Conservation (phyloP, 2,888 invertebrate genomes). For the Andrena bicolor region DNA sequence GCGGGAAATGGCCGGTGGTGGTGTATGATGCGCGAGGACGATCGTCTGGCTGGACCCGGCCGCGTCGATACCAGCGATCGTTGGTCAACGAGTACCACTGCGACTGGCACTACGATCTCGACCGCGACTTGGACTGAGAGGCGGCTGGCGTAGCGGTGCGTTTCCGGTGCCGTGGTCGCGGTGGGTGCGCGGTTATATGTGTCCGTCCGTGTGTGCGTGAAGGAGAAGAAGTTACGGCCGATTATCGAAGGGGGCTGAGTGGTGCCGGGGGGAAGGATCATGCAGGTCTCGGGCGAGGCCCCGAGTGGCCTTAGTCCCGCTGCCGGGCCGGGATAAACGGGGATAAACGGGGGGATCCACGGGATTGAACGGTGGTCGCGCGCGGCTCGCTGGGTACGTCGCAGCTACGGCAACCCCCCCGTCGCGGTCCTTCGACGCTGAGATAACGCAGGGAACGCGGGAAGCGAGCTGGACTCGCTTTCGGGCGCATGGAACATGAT, state of each 20-base stretch:
- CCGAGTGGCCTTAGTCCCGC: conserved; percentile 81
- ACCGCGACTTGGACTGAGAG: too few species aligned
- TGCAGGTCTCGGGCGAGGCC: conserved; percentile 81
- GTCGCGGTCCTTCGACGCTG: conserved; percentile 55
- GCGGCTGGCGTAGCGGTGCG: conserved; percentile 28
- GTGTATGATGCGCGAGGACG: conserved; percentile 54
- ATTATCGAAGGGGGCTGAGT: conserved; percentile 67
- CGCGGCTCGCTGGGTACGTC: not conserved
- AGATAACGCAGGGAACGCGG: conserved; percentile 64
- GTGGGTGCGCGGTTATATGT: conserved; percentile 66
- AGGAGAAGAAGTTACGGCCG: conserved; percentile 7
- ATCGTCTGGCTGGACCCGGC: conserved; percentile 45
- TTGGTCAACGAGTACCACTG: not conserved
- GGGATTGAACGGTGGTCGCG: not conserved
- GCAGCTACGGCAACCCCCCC: not conserved
- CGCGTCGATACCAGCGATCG: conserved; percentile 32
- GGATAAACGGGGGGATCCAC: not conserved
- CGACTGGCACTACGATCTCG: too few species aligned
- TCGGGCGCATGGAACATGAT: conserved; percentile 84
- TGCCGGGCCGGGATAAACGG: conserved; percentile 67
- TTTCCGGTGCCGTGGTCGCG: conserved; percentile 35
- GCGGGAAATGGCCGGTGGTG: conserved; percentile 50
- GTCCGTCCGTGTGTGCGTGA: conserved; percentile 60
- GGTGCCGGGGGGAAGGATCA: conserved; percentile 56
- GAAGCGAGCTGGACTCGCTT: conserved; percentile 84